Base-by-base conservation (phyloP, 1,140 invertebrate genomes). In the Papilio xuthus region DNA sequence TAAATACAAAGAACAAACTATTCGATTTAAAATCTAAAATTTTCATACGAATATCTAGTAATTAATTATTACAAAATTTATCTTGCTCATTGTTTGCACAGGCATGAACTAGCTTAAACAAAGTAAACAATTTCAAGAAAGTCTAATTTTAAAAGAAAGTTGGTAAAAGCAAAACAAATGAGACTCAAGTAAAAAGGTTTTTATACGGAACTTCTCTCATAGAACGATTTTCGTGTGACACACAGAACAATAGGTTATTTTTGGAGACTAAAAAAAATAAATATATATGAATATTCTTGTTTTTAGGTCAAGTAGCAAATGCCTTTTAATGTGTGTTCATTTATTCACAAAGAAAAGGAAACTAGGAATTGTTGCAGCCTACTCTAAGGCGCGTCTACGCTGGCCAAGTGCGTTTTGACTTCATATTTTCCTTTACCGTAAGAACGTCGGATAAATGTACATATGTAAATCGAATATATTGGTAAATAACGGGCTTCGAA, bases 81-180 rank as follows among this genome's bases (percentile, higher is more conserved):
- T 60, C 7, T 7, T 18, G 3, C 23, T 26, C 4, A 60, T 26
- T 26, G 56, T 60, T 60, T 60, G 56, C 4, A 12, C 56, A 37
- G 32, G 8, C 67, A 37, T 69, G 67, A 69, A 37, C 32, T 69
- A 72, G 41, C n/a, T 72, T 41, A 72, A 72, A 72, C 70, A 72
- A 44, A 72, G 41, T 41, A 44, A 44, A 44, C 6, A 42, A 72
- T 72, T 72, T 44, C 70, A 72, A 44, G 41, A 42, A 41, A 42
- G 69, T 42, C 69, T 44, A n/a, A 44, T 72, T 72, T 44, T 72
- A 42, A 41, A 72, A 18, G 2, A 23, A 44, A 72, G 18, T 44
- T 71, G 41, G 70, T 20, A 72, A 72, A 72, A 72, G 70, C 37
- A 72, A 72, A 72, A 72, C 70, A 72, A 72, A 72, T 42, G 70